A percentile compares a stretch with the other conserved stretches of the same genome.
Conservation (phyloP, 2,113 vertebrate species). For the Tychaedon coryphoeus region DNA sequence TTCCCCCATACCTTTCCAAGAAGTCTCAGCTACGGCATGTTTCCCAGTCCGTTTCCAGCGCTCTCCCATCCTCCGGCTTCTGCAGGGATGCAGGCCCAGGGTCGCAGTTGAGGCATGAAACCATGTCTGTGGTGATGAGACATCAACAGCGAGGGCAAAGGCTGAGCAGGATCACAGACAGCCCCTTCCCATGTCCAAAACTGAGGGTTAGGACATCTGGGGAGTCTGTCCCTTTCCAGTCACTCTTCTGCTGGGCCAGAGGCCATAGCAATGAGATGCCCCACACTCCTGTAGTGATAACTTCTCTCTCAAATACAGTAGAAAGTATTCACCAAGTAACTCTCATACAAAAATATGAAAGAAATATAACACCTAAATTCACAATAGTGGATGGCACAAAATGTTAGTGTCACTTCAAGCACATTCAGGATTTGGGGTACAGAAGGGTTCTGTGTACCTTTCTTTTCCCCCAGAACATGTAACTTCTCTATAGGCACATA, state of each 20-base stretch:
- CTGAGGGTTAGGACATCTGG: neutral
- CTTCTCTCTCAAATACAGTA: neutral
- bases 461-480: neutral
- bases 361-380: neutral
- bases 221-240: neutral
- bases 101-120: accelerated
- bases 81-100: accelerated
- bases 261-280: neutral
- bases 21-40: accelerated
- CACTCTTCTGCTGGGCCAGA: neutral
- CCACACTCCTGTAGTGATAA: neutral
- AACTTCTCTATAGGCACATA: neutral
- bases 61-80: neutral
- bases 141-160: accelerated
- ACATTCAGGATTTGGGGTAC: neutral
- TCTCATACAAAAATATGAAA: neutral
- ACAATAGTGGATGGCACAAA: accelerated
- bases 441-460: neutral
- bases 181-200: neutral
- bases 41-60: neutral
- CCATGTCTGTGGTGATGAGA: neutral
- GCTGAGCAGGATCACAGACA: accelerated
- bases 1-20: too few species aligned
- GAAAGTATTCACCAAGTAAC: neutral
- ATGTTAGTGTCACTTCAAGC: neutral